Evolutionary conservation across 2,888 invertebrate genomes (phyloP).

Genomic region (Hemithea aestivaria): DNA sequence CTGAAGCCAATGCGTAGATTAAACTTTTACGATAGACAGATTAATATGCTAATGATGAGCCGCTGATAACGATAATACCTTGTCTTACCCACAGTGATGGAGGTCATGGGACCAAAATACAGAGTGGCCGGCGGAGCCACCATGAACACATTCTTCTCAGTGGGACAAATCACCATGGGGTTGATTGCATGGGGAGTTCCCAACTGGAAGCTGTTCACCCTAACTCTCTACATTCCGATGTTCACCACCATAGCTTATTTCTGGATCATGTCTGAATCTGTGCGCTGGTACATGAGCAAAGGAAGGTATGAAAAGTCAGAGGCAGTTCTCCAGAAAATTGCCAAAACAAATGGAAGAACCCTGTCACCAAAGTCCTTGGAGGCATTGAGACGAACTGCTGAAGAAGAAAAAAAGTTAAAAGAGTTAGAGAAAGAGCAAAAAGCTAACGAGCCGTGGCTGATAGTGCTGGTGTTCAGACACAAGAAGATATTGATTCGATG

Average conservation of each 20-base stretch:
- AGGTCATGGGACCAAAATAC: slow-evolving; percentile 85
- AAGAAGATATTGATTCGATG: slow-evolving; percentile 46
- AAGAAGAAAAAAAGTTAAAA: slow-evolving; percentile 41
- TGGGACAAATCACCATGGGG: slow-evolving; percentile 84
- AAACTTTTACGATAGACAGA: too few relatives aligned
- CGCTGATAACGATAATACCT: not conserved
- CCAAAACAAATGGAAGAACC: slow-evolving; percentile 75
- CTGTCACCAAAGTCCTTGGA: slow-evolving; percentile 53
- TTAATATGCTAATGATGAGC: not conserved
- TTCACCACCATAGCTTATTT: slow-evolving; percentile 82
- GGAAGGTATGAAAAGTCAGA: slow-evolving; percentile 82
- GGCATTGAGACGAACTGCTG: slow-evolving; percentile 41
- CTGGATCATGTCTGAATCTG: slow-evolving; percentile 84
- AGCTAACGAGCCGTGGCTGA: slow-evolving; percentile 48
- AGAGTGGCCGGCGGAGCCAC: slow-evolving; percentile 85
- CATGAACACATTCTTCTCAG: slow-evolving; percentile 83
- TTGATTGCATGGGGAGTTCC: slow-evolving; percentile 83
- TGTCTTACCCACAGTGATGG: slow-evolving; percentile 77
- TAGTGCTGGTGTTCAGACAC: slow-evolving; percentile 48
- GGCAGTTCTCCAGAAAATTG: slow-evolving; percentile 79
- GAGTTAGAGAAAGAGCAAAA: slow-evolving; percentile 29
- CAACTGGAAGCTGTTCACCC: slow-evolving; percentile 83
- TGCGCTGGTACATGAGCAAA: slow-evolving; percentile 87
- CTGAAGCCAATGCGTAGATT: too few relatives aligned
- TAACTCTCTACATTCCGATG: slow-evolving; percentile 84